Percentiles rank a stretch among this genome's conserved stretches.
phyloP scores from a whole-genome alignment of 2,113 vertebrate genomes.

The Meleagris gallopavo region DNA sequence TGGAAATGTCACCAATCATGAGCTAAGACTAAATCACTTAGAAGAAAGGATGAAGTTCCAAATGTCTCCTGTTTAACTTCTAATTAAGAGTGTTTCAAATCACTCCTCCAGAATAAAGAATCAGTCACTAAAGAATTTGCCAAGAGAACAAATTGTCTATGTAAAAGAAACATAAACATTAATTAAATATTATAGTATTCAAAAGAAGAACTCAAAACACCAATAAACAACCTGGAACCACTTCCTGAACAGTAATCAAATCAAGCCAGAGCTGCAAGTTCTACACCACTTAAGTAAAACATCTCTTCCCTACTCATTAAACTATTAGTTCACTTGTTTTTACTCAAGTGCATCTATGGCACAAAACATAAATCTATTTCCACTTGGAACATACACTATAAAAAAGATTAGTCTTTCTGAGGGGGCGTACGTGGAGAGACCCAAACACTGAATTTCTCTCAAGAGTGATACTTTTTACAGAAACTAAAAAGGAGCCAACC shows the following conservation, averaged over 20 bases:
- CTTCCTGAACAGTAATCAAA: constrained; percentile 20
- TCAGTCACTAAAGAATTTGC: constrained; percentile 28
- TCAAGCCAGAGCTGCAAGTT: neutral
- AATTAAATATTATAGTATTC: constrained; percentile 25
- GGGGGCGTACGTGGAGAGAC: neutral
- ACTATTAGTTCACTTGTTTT: neutral
- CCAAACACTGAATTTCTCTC: neutral
- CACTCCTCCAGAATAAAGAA: neutral
- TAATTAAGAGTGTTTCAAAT: neutral
- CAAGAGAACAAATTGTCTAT: constrained; percentile 28
- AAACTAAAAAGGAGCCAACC: neutral
- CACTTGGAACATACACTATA: neutral
- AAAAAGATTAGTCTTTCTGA: neutral
- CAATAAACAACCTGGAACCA: constrained; percentile 26
- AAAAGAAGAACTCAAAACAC: constrained; percentile 15
- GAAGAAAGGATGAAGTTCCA: constrained; percentile 7
- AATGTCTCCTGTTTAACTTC: neutral
- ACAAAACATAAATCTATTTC: neutral
- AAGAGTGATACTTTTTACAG: neutral
- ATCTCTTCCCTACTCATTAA: neutral
- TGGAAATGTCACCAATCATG: neutral
- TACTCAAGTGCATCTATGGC: neutral
- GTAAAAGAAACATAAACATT: constrained; percentile 21
- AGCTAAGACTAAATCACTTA: constrained; percentile 21
- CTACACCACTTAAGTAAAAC: neutral